Base-by-base conservation (phyloP, 2,797 vertebrate species). In the Hypotaenidia philippensis region DNA sequence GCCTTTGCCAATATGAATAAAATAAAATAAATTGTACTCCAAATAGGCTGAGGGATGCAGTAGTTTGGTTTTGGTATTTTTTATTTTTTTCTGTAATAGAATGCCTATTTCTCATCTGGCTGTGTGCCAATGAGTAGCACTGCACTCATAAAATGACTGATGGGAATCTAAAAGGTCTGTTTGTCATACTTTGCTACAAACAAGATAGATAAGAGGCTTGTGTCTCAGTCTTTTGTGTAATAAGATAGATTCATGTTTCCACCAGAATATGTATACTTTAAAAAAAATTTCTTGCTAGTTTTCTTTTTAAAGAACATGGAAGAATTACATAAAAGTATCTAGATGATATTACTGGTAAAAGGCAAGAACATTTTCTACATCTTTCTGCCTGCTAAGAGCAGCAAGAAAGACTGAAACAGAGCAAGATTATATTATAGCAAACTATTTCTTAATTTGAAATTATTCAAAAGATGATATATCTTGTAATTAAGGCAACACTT, bases 121-220 rank as follows among this genome's bases (percentile, higher is more conserved):
- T 83, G 34, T 71, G 32, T 55, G 69, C 32, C 32, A 90, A 34
- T 10, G 61, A 75, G 36, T 64, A 77, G 40, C 74, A 74, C 55
- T 19, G 96, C 91, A 57, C 52, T 90, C 60, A 47, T 55, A 77
- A 70, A 80, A 81, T 91, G 63, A 93, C 64, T 79, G 76, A 94
- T 84, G 69, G 56, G 32, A 93, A 81, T 55, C 26, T 91, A 65
- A 92, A 85, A 60, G 53, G 36, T 86, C 63, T 2, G 2, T 86
- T 94, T 96, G 78, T 93, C 84, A 90, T n/a, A 81, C 3, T 53
- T 84, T 25, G 49, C 64, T 89, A 34, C 74, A 86, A 96, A 94
- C 5, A 10, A 89, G 75, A 93, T 12, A 92, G 17, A 56, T 72
- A 84, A 47, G 66, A 66, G 41, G 25, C 57, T 95, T 93, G 87